These are phyloP conservation scores for Heterocephalus glaber DNA, from an alignment of 2,113 vertebrate species.

Conservation along the genomic window DNA sequence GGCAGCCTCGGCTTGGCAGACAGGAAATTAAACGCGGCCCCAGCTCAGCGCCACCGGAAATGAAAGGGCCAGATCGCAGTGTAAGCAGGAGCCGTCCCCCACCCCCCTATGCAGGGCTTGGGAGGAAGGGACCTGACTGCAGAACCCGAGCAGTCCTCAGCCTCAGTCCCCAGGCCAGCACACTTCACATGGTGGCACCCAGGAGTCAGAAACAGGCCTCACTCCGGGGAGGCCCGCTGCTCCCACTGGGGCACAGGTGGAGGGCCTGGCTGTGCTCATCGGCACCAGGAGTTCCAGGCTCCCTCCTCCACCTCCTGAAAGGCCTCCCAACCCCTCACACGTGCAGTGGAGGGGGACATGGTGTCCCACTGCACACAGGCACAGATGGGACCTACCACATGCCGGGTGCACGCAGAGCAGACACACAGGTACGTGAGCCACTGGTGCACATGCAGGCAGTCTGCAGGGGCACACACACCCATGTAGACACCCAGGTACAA, in stretches of 20 bases:
- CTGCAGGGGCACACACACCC: background rate
- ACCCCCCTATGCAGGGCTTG: fast-evolving
- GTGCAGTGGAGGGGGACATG: no score
- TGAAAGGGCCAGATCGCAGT: fast-evolving
- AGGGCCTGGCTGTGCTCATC: no score
- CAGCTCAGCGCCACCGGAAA: background rate
- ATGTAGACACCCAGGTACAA: background rate
- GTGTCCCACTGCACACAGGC: background rate
- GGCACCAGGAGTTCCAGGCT: no score
- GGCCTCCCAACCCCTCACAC: fast-evolving
- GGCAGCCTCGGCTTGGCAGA: background rate
- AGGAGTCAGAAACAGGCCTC: background rate
- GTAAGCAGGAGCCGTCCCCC: background rate
- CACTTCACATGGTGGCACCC: fast-evolving
- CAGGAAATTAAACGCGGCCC: slow-evolving; percentile 34
- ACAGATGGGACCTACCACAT: fast-evolving
- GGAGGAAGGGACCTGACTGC: fast-evolving
- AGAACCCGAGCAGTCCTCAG: fast-evolving
- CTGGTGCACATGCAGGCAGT: background rate
- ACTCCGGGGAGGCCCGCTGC: no score
- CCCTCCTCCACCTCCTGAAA: background rate
- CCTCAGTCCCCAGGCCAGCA: fast-evolving
- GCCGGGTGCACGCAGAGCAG: background rate
- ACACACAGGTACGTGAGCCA: background rate
- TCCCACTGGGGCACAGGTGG: fast-evolving